Percentiles rank a stretch among this genome's conserved stretches.
Conservation (phyloP, 2,888 invertebrate genomes). For the Brachycybe producta region DNA sequence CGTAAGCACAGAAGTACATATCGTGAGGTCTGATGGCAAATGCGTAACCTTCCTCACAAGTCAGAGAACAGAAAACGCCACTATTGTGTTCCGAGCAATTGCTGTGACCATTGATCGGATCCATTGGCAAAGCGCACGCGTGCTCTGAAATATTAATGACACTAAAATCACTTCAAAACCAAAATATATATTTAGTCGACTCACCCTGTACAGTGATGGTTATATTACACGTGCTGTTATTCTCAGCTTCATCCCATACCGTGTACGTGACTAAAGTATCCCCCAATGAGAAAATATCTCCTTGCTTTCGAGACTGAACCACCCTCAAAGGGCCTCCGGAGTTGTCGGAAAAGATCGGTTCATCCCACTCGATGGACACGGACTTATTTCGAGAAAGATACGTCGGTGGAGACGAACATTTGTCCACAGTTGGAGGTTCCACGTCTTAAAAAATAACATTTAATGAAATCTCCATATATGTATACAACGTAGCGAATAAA, state of each 20-base stretch:
- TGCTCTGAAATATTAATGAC: conserved; percentile 23
- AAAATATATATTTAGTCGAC: conserved; percentile 4
- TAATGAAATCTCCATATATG: not conserved
- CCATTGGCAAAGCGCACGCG: conserved; percentile 37
- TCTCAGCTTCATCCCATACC: conserved; percentile 45
- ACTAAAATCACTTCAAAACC: not conserved
- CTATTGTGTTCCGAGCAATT: conserved; percentile 37
- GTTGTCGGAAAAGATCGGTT: conserved; percentile 47
- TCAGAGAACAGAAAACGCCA: conserved; percentile 42
- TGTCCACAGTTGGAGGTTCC: conserved; percentile 44
- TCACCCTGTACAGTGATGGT: conserved; percentile 47
- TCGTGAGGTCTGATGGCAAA: conserved; percentile 39
- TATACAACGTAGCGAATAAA: conserved; percentile 3
- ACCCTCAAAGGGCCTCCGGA: conserved; percentile 34
- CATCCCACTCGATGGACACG: conserved; percentile 43
- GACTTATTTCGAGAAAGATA: conserved; percentile 35
- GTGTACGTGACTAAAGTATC: conserved; percentile 44
- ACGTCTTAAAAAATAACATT: conserved; percentile 34
- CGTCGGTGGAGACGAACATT: conserved; percentile 45
- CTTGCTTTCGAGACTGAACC: conserved; percentile 33
- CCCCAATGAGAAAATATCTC: conserved; percentile 41
- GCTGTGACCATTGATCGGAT: conserved; percentile 39
- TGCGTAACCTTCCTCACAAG: conserved; percentile 48
- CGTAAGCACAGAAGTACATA: conserved; percentile 35
- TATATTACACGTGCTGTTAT: conserved; percentile 45